phyloP scores from a whole-genome alignment of 2,797 vertebrate species.

The Synaphobranchus kaupii region DNA sequence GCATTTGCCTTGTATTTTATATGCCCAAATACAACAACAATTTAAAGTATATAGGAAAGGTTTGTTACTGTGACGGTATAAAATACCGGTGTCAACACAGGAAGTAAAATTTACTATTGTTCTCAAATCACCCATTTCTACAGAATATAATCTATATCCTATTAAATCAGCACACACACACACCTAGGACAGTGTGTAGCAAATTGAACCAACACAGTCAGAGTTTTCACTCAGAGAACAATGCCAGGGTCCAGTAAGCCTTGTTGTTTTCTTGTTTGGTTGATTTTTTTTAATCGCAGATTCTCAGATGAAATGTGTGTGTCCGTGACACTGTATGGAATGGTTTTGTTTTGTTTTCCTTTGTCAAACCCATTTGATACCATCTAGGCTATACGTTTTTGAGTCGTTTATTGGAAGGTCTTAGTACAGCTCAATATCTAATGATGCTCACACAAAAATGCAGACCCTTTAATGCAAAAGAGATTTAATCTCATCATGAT shows the following conservation, averaged over 20 bases:
- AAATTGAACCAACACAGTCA: background rate
- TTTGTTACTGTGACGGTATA: background rate
- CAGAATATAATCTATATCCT: background rate
- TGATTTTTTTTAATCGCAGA: background rate
- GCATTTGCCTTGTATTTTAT: background rate
- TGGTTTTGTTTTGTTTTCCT: conserved; percentile 15
- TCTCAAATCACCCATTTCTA: background rate
- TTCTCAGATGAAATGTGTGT: background rate
- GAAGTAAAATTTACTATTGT: conserved; percentile 1
- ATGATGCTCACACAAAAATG: conserved; percentile 3
- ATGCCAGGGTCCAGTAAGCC: background rate
- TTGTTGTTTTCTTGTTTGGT: background rate
- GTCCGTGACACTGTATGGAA: conserved; percentile 36
- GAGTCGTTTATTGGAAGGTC: conserved; percentile 19
- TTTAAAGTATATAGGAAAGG: background rate
- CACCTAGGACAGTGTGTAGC: conserved; percentile 6
- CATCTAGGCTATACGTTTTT: background rate
- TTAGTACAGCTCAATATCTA: background rate
- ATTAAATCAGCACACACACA: conserved; percentile 8
- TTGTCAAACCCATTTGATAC: background rate
- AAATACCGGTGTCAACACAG: background rate
- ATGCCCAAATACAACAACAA: background rate
- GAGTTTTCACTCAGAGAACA: background rate
- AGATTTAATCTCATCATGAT: conserved; percentile 16
- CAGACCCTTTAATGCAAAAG: background rate